Evolutionary conservation across 1,140 invertebrate genomes (phyloP).

Genomic region (Hypsibius dujardini): DNA sequence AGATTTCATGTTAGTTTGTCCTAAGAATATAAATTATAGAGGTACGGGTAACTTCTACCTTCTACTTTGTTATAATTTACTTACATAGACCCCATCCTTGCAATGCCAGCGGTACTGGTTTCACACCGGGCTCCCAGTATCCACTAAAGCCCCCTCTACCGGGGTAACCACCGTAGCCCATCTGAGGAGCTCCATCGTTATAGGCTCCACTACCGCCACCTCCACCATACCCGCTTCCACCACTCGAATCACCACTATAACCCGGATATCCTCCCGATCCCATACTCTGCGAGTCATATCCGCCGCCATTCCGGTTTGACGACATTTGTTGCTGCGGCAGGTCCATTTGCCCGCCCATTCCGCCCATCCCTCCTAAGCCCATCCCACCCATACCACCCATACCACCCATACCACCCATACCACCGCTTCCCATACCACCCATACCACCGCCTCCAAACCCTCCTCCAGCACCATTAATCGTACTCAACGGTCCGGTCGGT

Average conservation of each 20-base stretch:
- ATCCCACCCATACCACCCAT: slow-evolving; percentile 1
- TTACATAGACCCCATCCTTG: slow-evolving; percentile 16
- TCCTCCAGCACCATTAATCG: no score
- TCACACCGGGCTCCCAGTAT: slow-evolving; percentile 14
- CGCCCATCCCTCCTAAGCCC: neutral
- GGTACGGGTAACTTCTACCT: no score
- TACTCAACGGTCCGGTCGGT: no score
- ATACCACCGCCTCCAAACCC: no score
- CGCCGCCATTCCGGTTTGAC: no score
- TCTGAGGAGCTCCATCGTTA: neutral
- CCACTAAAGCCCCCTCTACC: slow-evolving; percentile 5
- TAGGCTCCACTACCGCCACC: neutral
- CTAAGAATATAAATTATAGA: no score
- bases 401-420: neutral
- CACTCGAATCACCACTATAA: neutral
- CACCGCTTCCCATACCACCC: no score
- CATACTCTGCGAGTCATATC: neutral
- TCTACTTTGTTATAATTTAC: neutral
- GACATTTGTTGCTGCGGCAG: neutral
- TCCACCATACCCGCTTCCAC: neutral
- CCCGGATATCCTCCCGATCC: neutral
- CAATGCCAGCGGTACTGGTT: slow-evolving; percentile 4
- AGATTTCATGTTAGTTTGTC: no score
- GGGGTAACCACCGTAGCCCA: neutral
- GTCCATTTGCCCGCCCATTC: neutral